Percentiles rank a stretch among this genome's conserved stretches.
Conservation (phyloP, 1,140 invertebrate genomes). For the Ruditapes philippinarum region DNA sequence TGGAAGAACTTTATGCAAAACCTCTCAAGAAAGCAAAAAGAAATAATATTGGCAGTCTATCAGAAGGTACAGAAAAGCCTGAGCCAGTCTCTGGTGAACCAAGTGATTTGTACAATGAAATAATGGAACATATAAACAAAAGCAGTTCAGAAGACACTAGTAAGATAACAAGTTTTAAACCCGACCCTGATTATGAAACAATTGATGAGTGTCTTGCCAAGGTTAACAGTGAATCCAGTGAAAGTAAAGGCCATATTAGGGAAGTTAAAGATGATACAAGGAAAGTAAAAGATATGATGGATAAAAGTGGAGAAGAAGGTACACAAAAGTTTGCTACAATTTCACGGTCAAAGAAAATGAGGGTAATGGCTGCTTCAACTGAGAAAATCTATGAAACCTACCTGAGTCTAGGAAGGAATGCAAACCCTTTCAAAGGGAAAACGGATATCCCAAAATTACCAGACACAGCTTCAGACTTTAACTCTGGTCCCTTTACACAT, state of each 20-base stretch:
- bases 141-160: neutral
- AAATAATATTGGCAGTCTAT: slow-evolving; percentile 29
- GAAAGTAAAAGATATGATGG: neutral
- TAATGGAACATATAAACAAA: slow-evolving; percentile 43
- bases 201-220: slow-evolving; percentile 48
- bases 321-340: slow-evolving; percentile 34
- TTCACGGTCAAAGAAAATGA: slow-evolving; percentile 29
- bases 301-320: slow-evolving; percentile 1
- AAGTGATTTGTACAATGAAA: slow-evolving; percentile 38
- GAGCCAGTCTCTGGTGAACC: neutral
- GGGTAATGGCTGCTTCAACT: slow-evolving; percentile 60
- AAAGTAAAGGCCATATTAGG: neutral
- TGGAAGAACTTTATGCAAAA: slow-evolving; percentile 63
- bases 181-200: slow-evolving; percentile 52
- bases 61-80: neutral
- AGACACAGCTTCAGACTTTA: neutral
- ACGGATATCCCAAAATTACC: neutral
- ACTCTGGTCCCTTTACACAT: neutral
- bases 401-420: slow-evolving; percentile 43
- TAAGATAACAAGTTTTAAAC: neutral
- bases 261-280: neutral
- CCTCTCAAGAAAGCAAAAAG: slow-evolving; percentile 55
- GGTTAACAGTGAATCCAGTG: neutral
- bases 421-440: slow-evolving; percentile 39
- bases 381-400: slow-evolving; percentile 67